phyloP scores from a whole-genome alignment of 2,888 invertebrate genomes.

The Drosophila mimetica region DNA sequence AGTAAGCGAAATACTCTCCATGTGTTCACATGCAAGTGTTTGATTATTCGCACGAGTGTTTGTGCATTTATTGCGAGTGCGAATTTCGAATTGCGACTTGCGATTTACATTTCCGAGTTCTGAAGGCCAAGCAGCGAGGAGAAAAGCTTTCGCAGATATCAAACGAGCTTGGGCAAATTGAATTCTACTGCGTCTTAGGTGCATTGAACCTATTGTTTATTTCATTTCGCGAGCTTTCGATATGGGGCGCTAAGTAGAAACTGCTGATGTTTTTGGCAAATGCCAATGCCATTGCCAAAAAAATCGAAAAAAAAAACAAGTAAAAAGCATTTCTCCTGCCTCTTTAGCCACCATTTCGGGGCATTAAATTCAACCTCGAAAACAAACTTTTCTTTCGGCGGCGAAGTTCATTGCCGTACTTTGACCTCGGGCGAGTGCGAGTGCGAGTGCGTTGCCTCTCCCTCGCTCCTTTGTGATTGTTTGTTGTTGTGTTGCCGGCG shows the following conservation, averaged over 20 bases:
- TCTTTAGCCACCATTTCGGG: constrained; percentile 9
- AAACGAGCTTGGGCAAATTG: constrained; percentile 53
- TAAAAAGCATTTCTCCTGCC: constrained; percentile 19
- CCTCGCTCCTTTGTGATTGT: constrained; percentile 33
- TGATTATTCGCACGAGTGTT: constrained; percentile 3
- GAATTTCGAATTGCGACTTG: constrained; percentile 40
- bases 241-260: constrained; percentile 66
- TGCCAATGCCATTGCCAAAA: constrained; percentile 55
- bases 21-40: constrained; percentile 2
- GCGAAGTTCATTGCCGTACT: constrained; percentile 72
- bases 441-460: constrained; percentile 59
- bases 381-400: constrained; percentile 56
- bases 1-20: constrained; percentile 2
- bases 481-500: constrained; percentile 47
- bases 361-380: constrained; percentile 64
- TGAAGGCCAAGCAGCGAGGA: constrained; percentile 36
- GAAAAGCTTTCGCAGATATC: constrained; percentile 35
- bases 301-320: not conserved
- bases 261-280: constrained; percentile 59
- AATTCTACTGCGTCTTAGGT: constrained; percentile 73
- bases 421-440: constrained; percentile 52
- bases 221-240: constrained; percentile 65
- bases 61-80: constrained; percentile 28
- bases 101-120: constrained; percentile 51
- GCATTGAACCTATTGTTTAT: constrained; percentile 77